phyloP scores from a whole-genome alignment of 2,888 invertebrate species.

The Gari tellinella region DNA sequence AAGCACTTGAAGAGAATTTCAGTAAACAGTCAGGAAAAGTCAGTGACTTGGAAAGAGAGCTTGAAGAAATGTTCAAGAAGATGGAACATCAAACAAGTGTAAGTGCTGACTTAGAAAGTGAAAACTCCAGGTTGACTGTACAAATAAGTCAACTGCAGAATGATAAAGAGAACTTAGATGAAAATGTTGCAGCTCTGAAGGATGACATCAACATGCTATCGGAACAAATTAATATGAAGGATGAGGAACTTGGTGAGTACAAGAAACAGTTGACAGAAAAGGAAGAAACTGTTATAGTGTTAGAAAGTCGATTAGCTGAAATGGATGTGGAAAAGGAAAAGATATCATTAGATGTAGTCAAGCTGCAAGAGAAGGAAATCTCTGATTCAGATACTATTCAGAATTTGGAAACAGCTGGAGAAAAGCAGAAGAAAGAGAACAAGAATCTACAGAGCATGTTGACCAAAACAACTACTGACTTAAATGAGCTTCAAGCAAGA shows the following conservation, averaged over 20 bases:
- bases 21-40: too few relatives aligned
- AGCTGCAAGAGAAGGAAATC: conserved; percentile 38
- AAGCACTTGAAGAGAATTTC: conserved; percentile 34
- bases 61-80: too few relatives aligned
- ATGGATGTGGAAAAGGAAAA: conserved; percentile 22
- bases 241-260: conserved; percentile 14
- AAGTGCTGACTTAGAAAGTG: neutral
- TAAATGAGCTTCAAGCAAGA: conserved; percentile 44
- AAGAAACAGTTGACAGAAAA: conserved; percentile 14
- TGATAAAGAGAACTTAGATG: neutral
- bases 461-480: conserved; percentile 41
- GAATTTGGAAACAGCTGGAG: conserved; percentile 40
- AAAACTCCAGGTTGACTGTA: neutral
- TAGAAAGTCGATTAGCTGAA: conserved; percentile 21
- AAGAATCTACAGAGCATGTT: conserved; percentile 37
- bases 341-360: conserved; percentile 34
- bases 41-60: too few relatives aligned
- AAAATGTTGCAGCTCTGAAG: conserved; percentile 6
- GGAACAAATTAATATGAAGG: conserved; percentile 5
- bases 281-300: conserved; percentile 1
- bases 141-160: conserved; percentile 6
- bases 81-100: too few relatives aligned
- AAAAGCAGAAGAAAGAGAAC: conserved; percentile 45
- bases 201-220: conserved; percentile 8
- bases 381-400: conserved; percentile 38